Conservation (phyloP, 2,113 vertebrate species). For the Anolis sagrei region DNA sequence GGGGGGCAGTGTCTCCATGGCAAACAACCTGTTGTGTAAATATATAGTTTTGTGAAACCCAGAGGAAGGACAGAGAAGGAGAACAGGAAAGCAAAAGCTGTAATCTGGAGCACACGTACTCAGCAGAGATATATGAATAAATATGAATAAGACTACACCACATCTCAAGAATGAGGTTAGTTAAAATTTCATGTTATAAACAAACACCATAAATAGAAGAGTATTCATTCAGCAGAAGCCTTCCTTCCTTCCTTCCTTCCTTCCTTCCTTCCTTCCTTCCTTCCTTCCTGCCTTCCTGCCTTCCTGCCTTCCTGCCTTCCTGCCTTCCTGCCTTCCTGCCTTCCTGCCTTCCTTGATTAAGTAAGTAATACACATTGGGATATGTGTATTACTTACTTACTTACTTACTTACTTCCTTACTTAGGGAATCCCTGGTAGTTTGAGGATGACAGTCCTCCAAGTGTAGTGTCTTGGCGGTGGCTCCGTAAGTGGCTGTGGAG, state of each 20-base stretch:
- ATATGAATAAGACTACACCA: not conserved
- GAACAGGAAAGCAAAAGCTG: not conserved
- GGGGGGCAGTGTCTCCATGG: slow-evolving; percentile 47
- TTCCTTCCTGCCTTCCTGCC: too few species aligned
- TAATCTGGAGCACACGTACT: not conserved
- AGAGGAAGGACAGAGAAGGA: slow-evolving; percentile 10
- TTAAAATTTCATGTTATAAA: not conserved
- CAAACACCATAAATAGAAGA: not conserved
- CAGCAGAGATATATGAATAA: not conserved
- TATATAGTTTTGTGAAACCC: slow-evolving; percentile 10
- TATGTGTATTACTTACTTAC: too few species aligned
- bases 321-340: too few species aligned
- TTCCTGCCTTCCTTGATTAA: not conserved
- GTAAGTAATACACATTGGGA: too few species aligned
- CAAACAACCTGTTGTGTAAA: slow-evolving; percentile 43
- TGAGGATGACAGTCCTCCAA: too few species aligned
- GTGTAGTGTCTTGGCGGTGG: too few species aligned
- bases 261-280: not conserved
- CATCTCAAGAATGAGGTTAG: not conserved
- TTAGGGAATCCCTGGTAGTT: too few species aligned
- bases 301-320: not conserved
- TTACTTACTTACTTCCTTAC: too few species aligned
- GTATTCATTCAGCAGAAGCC: not conserved
- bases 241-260: too few species aligned
- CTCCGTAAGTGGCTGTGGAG: too few species aligned